These are phyloP conservation scores for Sesia bembeciformis DNA, from an alignment of 2,888 invertebrate genomes.

Conservation along the genomic window DNA sequence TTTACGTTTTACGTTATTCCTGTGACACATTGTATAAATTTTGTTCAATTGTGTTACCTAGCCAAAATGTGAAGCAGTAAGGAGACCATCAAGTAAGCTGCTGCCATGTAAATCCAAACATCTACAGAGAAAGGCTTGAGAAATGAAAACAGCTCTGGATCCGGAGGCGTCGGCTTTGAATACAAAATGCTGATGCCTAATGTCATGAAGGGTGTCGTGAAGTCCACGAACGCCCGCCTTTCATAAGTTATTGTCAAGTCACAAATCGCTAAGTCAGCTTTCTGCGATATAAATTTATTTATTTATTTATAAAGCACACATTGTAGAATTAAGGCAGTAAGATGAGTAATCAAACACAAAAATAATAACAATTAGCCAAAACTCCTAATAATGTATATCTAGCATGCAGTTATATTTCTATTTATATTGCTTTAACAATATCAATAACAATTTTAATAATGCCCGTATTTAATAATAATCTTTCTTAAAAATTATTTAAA, in stretches of 20 bases:
- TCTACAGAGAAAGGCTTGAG: slow-evolving; percentile 88
- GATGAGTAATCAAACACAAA: too few species aligned
- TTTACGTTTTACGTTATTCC: too few species aligned
- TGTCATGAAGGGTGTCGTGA: slow-evolving; percentile 98
- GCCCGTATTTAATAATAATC: too few species aligned
- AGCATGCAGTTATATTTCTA: too few species aligned
- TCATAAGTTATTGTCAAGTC: slow-evolving; percentile 96
- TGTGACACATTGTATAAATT: not conserved
- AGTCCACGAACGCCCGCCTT: slow-evolving; percentile 90
- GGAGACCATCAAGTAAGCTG: slow-evolving; percentile 88
- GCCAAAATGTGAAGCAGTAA: slow-evolving; percentile 88
- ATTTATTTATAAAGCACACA: too few species aligned
- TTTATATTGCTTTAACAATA: too few species aligned
- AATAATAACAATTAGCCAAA: too few species aligned
- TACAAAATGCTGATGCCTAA: slow-evolving; percentile 93
- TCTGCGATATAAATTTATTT: slow-evolving; percentile 64
- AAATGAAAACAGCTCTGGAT: slow-evolving; percentile 91
- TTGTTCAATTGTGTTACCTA: slow-evolving; percentile 59
- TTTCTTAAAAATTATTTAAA: too few species aligned
- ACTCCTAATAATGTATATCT: too few species aligned
- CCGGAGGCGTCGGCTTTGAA: slow-evolving; percentile 83
- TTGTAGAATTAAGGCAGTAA: too few species aligned
- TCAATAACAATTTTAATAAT: too few species aligned
- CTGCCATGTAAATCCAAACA: slow-evolving; percentile 93
- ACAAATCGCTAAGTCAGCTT: slow-evolving; percentile 95